Evolutionary conservation across 2,888 invertebrate genomes (phyloP).

Genomic region (Cosmorhoe ocellata): DNA sequence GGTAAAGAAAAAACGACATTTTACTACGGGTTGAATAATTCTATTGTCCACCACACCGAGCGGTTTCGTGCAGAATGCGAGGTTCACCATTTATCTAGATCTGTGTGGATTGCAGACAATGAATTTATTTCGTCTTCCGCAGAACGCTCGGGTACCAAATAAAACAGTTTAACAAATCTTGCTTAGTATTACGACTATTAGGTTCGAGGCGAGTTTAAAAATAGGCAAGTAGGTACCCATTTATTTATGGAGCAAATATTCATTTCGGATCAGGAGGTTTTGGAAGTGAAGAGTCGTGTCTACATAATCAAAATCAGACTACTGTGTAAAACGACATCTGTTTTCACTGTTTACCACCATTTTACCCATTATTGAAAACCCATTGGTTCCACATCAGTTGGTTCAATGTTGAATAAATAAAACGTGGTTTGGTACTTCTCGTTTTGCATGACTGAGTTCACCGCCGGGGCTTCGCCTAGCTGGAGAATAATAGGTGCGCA

Average conservation of each 20-base stretch:
- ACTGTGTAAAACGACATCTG: not conserved
- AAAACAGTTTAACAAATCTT: slow-evolving; percentile 2
- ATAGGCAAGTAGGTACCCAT: too few species aligned
- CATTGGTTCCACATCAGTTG: not conserved
- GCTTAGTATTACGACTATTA: not conserved
- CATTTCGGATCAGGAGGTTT: too few species aligned
- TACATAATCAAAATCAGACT: too few species aligned
- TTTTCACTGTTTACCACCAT: not conserved
- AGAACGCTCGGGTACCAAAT: not conserved
- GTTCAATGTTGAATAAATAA: slow-evolving; percentile 4
- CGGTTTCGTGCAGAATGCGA: slow-evolving; percentile 2
- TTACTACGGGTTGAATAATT: not conserved
- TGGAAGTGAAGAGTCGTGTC: too few species aligned
- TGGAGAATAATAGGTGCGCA: not conserved
- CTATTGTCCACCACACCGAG: not conserved
- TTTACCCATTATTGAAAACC: slow-evolving; percentile 4
- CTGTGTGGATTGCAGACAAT: slow-evolving; percentile 14
- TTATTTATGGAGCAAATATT: too few species aligned
- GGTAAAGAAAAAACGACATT: too few species aligned
- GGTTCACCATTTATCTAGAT: slow-evolving; percentile 26
- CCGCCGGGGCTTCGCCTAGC: not conserved
- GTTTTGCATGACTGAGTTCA: slow-evolving; percentile 3
- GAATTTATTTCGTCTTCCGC: slow-evolving; percentile 8
- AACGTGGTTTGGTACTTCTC: not conserved
- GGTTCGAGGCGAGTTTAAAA: too few species aligned